phyloP scores from a whole-genome alignment of 2,888 invertebrate genomes.

The Anagyrus pseudococci region DNA sequence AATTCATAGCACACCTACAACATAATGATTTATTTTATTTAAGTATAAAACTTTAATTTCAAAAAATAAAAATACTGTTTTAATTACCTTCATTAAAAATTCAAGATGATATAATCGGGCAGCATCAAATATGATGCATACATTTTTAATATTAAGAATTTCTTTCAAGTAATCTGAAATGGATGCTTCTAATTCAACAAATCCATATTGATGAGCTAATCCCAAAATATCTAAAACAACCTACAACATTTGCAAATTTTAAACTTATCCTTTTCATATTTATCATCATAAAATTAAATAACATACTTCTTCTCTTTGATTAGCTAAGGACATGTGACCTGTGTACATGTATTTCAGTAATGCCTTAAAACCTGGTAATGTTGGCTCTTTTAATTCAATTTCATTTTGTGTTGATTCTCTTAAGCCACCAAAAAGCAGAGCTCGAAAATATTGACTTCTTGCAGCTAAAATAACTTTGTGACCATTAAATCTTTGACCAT shows the following conservation, averaged over 20 bases:
- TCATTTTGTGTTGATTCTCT: constrained; percentile 77
- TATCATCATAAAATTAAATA: constrained; percentile 15
- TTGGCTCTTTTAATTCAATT: constrained; percentile 85
- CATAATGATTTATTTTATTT: neutral
- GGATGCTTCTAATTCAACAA: constrained; percentile 87
- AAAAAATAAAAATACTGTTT: neutral
- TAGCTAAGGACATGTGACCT: constrained; percentile 72
- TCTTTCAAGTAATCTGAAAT: constrained; percentile 93
- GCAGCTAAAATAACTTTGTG: constrained; percentile 91
- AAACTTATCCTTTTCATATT: constrained; percentile 10
- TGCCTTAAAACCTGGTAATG: constrained; percentile 84
- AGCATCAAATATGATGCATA: constrained; percentile 93
- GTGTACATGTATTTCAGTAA: constrained; percentile 95
- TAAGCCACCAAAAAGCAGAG: constrained; percentile 79
- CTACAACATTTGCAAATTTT: constrained; percentile 42
- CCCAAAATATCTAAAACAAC: constrained; percentile 71
- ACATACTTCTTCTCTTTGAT: constrained; percentile 65
- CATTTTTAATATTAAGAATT: constrained; percentile 85
- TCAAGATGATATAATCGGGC: constrained; percentile 75
- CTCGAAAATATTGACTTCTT: constrained; percentile 95
- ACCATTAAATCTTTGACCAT: constrained; percentile 73
- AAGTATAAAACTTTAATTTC: neutral
- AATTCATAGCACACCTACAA: constrained; percentile 82
- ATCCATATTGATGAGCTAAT: constrained; percentile 95
- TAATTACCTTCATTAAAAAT: constrained; percentile 63